These are phyloP conservation scores for Eucera pruinosa DNA, from an alignment of 2,888 invertebrate species.

Conservation along the genomic window DNA sequence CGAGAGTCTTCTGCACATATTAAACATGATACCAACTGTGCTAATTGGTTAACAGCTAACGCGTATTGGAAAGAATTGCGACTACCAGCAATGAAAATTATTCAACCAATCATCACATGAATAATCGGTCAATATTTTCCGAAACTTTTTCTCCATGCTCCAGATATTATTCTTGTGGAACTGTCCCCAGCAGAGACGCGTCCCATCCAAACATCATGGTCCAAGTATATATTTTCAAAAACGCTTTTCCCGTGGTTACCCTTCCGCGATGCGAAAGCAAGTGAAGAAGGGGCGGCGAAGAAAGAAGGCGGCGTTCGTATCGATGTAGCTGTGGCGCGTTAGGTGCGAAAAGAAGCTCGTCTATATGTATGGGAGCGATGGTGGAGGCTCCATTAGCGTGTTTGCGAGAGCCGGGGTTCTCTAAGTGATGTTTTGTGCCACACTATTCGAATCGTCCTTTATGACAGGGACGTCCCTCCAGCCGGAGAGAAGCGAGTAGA, in stretches of 20 bases:
- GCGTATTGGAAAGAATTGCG: too few species aligned
- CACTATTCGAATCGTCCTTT: slow-evolving; percentile 76
- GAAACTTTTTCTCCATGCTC: neutral
- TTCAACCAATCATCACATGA: neutral
- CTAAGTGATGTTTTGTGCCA: slow-evolving; percentile 83
- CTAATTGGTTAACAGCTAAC: too few species aligned
- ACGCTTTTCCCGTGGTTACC: slow-evolving; percentile 43
- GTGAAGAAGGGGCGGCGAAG: neutral
- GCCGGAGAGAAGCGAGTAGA: slow-evolving; percentile 18
- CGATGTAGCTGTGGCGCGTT: slow-evolving; percentile 59
- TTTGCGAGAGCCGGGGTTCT: slow-evolving; percentile 78
- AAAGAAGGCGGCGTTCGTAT: slow-evolving; percentile 46
- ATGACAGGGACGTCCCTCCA: slow-evolving; percentile 57
- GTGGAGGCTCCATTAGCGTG: slow-evolving; percentile 82
- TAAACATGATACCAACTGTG: too few species aligned
- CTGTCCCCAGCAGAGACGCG: slow-evolving; percentile 70
- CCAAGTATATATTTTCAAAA: slow-evolving; percentile 58
- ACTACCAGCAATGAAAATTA: too few species aligned
- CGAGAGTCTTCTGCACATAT: too few species aligned
- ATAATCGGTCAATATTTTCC: neutral
- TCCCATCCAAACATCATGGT: slow-evolving; percentile 59
- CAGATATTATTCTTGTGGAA: slow-evolving; percentile 63
- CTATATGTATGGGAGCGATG: slow-evolving; percentile 56
- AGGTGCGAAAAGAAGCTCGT: slow-evolving; percentile 71
- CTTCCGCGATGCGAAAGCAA: neutral